Percentiles rank a stretch among this genome's conserved stretches.
phyloP scores from a whole-genome alignment of 1,140 invertebrate species.

The Drosophila sucinea region DNA sequence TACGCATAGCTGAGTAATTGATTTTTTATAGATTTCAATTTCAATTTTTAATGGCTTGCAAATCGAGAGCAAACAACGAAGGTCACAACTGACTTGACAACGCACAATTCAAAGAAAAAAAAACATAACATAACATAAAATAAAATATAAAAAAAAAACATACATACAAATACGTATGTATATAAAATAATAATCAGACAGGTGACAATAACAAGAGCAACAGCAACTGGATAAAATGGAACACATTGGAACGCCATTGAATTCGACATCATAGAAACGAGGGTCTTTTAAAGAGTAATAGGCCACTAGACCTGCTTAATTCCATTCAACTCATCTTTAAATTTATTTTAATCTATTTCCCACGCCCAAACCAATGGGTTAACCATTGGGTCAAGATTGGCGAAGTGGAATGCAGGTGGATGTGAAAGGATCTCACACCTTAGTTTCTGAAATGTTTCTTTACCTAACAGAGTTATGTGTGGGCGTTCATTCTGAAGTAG shows the following conservation, averaged over 20 bases:
- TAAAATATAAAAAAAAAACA: slow-evolving; percentile 38
- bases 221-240: slow-evolving; percentile 57
- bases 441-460: background rate
- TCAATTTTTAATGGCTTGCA: slow-evolving; percentile 73
- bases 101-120: slow-evolving; percentile 66
- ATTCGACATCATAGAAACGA: slow-evolving; percentile 29
- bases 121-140: background rate
- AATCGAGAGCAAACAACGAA: slow-evolving; percentile 66
- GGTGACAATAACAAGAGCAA: slow-evolving; percentile 74
- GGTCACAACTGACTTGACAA: slow-evolving; percentile 59
- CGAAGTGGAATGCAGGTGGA: background rate
- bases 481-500: background rate
- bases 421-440: background rate
- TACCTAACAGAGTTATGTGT: background rate
- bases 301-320: background rate
- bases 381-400: background rate
- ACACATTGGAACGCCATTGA: slow-evolving; percentile 54
- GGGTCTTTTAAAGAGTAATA: background rate
- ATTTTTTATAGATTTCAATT: slow-evolving; percentile 68
- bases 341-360: background rate
- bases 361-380: background rate
- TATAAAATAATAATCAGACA: slow-evolving; percentile 71
- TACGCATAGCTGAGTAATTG: slow-evolving; percentile 67
- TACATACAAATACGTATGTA: background rate
- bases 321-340: background rate